Base-by-base conservation (phyloP, 2,113 vertebrate species). In the Xiphophorus couchianus region DNA sequence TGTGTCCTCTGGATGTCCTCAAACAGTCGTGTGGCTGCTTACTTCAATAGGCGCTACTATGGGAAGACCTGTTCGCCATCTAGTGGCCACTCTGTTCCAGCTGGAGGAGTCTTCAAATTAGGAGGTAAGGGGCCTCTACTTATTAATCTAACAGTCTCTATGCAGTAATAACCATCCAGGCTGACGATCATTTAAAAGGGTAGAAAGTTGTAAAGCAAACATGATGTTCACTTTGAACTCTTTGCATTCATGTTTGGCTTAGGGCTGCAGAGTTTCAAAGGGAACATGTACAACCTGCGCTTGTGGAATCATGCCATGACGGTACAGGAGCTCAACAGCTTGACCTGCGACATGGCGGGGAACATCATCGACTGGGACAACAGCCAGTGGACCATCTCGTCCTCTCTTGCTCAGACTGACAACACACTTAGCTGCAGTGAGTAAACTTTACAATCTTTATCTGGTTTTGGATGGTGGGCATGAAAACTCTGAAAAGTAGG, bases 361-460 rank as follows among this genome's bases (percentile, higher is more conserved):
- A 97, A 96, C 79, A 85, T 98, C 78, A 78, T 99, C 5, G 97
- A 98, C 94, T 99, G 98, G 98, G 95, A 97, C 88, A 97, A 96
- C 89, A 91, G 93, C 81, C 95, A 95, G 85, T 99, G 98, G 98
- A 94, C 80, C 88, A 96, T 98, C 89, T 96, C 96, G 11, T 71
- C 93, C 27, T 83, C 91, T 5, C 85, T 93, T 69, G 92, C 97
- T 77, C 96, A 96, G 90, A 96, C 96, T 0, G 96, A 97, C 92
- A 91, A 90, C 90, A 91, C 95, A 44, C 95, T 99, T 83, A 98
- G 97, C 94, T 99, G 98, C 93, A 98, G 98, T 99, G 88, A 98
- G 98, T 96, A 86, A 65, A 44, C 0, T 5, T 1, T 1, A 14
- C 5, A 1, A 5, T 5, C 60, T 28, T 5, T 0, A 14, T 62